Evolutionary conservation across 2,113 vertebrate genomes (phyloP).

Genomic region (Clarias gariepinus): DNA sequence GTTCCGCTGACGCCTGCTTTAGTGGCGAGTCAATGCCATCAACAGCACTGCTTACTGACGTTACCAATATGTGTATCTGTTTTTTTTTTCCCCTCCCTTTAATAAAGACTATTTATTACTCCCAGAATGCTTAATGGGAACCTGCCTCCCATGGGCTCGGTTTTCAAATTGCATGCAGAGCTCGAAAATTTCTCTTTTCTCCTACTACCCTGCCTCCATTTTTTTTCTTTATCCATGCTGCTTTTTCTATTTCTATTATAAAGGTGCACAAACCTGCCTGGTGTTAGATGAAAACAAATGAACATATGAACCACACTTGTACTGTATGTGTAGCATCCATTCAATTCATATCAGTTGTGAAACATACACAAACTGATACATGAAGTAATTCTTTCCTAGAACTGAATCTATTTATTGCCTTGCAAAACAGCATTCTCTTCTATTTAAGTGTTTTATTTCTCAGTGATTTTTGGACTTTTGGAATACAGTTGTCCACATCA

Average conservation of each 20-base stretch:
- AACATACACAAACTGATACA: not conserved
- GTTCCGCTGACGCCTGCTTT: conserved; percentile 62
- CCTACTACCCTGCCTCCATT: not conserved
- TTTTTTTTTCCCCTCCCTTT: conserved; percentile 52
- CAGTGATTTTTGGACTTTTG: not conserved
- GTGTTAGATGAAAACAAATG: not conserved
- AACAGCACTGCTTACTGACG: conserved; percentile 60
- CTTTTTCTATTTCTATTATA: not conserved
- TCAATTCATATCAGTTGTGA: not conserved
- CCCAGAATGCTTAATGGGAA: conserved; percentile 46
- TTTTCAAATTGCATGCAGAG: conserved; percentile 55
- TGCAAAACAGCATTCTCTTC: not conserved
- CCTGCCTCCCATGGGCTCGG: conserved; percentile 55
- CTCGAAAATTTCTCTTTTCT: conserved; percentile 37
- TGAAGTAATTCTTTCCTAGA: too few relatives aligned
- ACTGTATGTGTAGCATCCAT: not conserved
- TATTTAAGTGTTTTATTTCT: not conserved
- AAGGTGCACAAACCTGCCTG: not conserved
- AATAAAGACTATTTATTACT: conserved; percentile 73
- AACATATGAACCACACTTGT: not conserved
- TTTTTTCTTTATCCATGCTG: not conserved
- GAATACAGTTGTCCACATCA: not conserved
- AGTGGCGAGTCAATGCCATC: conserved; percentile 62
- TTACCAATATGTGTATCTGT: conserved; percentile 25
- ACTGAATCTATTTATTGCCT: not conserved